phyloP scores from a whole-genome alignment of 1,140 invertebrate genomes.

The Procambarus clarkii region DNA sequence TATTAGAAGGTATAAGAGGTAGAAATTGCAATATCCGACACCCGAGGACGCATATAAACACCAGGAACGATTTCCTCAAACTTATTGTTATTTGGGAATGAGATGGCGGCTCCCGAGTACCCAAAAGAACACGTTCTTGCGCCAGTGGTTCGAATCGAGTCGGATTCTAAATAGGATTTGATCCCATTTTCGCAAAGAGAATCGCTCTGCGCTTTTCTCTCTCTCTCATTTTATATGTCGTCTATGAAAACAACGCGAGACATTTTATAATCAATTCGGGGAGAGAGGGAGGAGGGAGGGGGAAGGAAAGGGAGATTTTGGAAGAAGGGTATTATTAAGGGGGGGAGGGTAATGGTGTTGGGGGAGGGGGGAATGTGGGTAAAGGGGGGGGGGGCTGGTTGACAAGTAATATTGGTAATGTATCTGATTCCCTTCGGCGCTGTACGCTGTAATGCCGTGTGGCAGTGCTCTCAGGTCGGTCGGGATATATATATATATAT shows the following conservation, averaged over 20 bases:
- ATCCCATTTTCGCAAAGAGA: not conserved
- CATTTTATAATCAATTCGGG: too few species aligned
- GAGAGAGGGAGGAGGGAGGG: too few species aligned
- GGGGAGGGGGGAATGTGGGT: too few species aligned
- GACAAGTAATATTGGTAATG: too few species aligned
- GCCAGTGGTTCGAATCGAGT: not conserved
- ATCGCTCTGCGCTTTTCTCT: not conserved
- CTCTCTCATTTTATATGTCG: too few species aligned
- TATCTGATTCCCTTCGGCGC: too few species aligned
- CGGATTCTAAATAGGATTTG: not conserved
- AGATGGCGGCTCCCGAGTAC: not conserved
- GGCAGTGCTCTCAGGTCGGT: not conserved
- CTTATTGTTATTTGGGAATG: conserved; percentile 15
- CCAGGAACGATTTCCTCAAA: not conserved
- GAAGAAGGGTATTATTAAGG: too few species aligned
- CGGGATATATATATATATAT: conserved; percentile 17
- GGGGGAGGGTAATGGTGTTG: too few species aligned
- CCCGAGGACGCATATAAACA: not conserved
- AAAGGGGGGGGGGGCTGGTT: too few species aligned
- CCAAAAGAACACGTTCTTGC: not conserved
- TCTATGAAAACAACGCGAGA: too few species aligned
- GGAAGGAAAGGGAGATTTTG: too few species aligned
- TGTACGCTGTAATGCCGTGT: too few species aligned
- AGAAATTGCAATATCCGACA: not conserved
- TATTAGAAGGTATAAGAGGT: not conserved